Base-by-base conservation (phyloP, 64 coral and sea anemone species). In the Montipora sp. region DNA sequence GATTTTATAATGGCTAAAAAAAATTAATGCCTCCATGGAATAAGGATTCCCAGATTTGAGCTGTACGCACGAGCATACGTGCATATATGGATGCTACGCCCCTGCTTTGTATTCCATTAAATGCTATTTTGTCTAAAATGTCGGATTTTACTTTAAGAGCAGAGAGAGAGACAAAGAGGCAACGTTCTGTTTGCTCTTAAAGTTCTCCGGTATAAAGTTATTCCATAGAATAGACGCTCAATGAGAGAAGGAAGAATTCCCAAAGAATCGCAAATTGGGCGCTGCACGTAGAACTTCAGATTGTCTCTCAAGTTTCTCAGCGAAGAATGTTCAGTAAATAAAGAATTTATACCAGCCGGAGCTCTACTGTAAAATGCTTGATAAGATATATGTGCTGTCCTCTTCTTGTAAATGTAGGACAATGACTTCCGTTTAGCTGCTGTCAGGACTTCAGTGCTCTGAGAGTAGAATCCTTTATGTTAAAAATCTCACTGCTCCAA, bases 341-440 rank as follows among this genome's bases (percentile, higher is more conserved):
- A n/a, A 80, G 78, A 80, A n/a, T 59, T 80, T 24, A 80, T 80
- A 50, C 78, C 53, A 80, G 7, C 53, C 0, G 51, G 53, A 59
- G 78, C 53, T 58, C 51, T 80, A 59, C 58, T 80, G 78, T 80
- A 80, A 57, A 80, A 80, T 20, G 77, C 77, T 57, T 80, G 77
- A 57, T 55, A 80, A n/a, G 77, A n/a, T 50, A 78, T 78, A 14
- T 7, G 15, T 78, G 77, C 46, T 2, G 50, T 78, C 43, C 77
- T 78, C 47, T 78, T 78, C 10, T 78, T 78, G 71, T 74, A 74
- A 6, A 74, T 74, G 71, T 74, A 74, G 20, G 71, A 74, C 22
- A 23, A 74, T 4, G 71, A 74, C 71, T 74, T 74, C 22, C 71
- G 22, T 74, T 74, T 74, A 23, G 71, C 10, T n/a, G 20, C 71